These are phyloP conservation scores for Mungos mungo DNA, from an alignment of 2,113 vertebrate species.

Conservation along the genomic window DNA sequence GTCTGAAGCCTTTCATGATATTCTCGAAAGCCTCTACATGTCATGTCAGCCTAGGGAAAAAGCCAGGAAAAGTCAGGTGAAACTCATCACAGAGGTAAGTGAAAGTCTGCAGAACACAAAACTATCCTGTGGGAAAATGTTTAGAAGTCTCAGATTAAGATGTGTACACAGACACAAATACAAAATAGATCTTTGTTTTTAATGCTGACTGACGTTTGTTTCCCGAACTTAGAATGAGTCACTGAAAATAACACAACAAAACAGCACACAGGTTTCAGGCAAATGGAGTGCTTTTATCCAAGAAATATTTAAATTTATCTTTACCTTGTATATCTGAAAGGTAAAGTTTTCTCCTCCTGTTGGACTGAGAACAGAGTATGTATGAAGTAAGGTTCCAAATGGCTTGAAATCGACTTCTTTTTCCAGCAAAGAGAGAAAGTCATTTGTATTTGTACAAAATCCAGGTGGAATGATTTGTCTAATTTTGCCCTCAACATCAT, in stretches of 20 bases:
- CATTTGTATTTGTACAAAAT: conserved; percentile 94
- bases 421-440: conserved; percentile 95
- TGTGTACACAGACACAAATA: conserved; percentile 62
- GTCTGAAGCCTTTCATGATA: conserved; percentile 98
- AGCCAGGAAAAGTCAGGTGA: conserved; percentile 89
- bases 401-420: conserved; percentile 97
- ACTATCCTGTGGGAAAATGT: conserved; percentile 68
- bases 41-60: conserved; percentile 94
- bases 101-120: conserved; percentile 72
- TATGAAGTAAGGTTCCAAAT: conserved; percentile 94
- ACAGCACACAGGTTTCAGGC: not conserved
- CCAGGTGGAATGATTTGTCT: conserved; percentile 94
- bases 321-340: conserved; percentile 96
- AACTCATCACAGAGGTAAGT: conserved; percentile 82
- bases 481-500: conserved; percentile 96
- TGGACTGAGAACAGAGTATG: conserved; percentile 92
- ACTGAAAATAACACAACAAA: conserved; percentile 53
- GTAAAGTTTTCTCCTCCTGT: conserved; percentile 93
- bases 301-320: conserved; percentile 51
- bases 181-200: conserved; percentile 56
- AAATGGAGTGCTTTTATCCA: conserved; percentile 48
- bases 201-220: conserved; percentile 46
- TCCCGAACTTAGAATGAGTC: not conserved
- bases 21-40: conserved; percentile 95
- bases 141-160: conserved; percentile 74